Evolutionary conservation across 2,888 invertebrate species (phyloP), one percentile per base, ranked within the genome.

Genomic region (Hesperia comma): DNA sequence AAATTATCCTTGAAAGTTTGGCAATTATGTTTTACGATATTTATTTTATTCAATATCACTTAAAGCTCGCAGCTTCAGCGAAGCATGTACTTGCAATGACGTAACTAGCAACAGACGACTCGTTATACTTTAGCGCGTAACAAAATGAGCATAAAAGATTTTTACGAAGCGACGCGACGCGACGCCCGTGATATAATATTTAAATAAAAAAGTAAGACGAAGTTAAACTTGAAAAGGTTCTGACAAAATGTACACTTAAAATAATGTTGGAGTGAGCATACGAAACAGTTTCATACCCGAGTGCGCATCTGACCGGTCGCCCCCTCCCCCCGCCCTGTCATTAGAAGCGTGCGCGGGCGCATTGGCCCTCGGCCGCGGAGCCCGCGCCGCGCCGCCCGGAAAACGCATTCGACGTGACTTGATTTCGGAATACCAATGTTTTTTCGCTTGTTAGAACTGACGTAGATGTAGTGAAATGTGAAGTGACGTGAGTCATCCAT

Each of bases 331-430:
- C 83, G 12, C 37, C 80, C 84, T 83, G 87, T 87, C 88, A 89
- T 92, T 92, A 92, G 92, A 90, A 88, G 89, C 75, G 76, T 76
- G 79, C 90, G 89, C 90, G 85, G 83, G 90, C 91, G 90, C 91
- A 90, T 86, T 90, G 91, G 90, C 91, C 90, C 88, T 85, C 85
- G 79, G 79, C 78, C 66, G 72, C 74, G 82, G 82, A 77, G 82
- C 81, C 77, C n/a, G n/a, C n/a, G n/a, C 78, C 80, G 78, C 78
- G 82, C 77, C 76, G 77, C 79, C 79, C 81, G 77, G 79, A 76
- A 79, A 82, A 79, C 80, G 82, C 79, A 77, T 72, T 79, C 78
- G 76, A 80, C 81, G 80, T 82, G 82, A 83, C 86, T 85, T 80
- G 76, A 75, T 74, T 75, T 72, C 70, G 71, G 71, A 73, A 63